These are phyloP conservation scores for Istiophorus platypterus DNA, from an alignment of 2,113 vertebrate genomes.

Conservation along the genomic window DNA sequence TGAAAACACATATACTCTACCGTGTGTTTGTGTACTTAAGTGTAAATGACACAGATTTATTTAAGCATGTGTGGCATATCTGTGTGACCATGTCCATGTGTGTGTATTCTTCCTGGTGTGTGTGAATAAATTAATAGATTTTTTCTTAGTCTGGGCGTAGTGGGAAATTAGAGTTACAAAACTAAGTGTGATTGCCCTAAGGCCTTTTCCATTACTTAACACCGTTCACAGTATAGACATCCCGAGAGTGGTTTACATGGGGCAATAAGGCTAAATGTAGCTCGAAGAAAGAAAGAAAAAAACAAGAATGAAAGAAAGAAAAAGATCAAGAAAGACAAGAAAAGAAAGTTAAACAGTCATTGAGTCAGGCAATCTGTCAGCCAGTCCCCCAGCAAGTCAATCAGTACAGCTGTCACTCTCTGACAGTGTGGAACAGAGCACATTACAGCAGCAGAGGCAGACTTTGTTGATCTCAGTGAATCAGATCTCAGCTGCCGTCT, in stretches of 20 bases:
- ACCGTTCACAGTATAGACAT: constrained; percentile 26
- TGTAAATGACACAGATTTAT: not conserved
- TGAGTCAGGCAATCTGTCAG: constrained; percentile 32
- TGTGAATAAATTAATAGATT: constrained; percentile 51
- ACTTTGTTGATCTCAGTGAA: constrained; percentile 64
- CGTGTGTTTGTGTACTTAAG: not conserved
- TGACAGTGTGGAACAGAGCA: constrained; percentile 49
- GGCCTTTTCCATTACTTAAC: constrained; percentile 71
- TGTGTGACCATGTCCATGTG: not conserved
- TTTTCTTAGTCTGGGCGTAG: constrained; percentile 28
- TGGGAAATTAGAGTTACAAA: constrained; percentile 72
- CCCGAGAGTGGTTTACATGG: not conserved
- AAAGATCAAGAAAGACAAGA: constrained; percentile 4
- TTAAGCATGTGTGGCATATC: constrained; percentile 4
- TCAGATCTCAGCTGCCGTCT: constrained; percentile 65
- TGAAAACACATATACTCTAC: constrained; percentile 13
- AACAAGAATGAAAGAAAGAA: not conserved
- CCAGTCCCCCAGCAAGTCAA: constrained; percentile 19
- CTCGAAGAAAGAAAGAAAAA: constrained; percentile 13
- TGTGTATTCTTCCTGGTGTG: constrained; percentile 26
- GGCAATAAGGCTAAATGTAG: constrained; percentile 32
- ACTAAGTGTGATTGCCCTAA: constrained; percentile 62
- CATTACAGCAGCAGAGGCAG: constrained; percentile 55
- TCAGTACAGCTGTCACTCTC: constrained; percentile 49
- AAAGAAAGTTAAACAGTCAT: constrained; percentile 43